Base-by-base conservation (phyloP, 2,797 vertebrate species). In the Gymnodraco acuticeps region DNA sequence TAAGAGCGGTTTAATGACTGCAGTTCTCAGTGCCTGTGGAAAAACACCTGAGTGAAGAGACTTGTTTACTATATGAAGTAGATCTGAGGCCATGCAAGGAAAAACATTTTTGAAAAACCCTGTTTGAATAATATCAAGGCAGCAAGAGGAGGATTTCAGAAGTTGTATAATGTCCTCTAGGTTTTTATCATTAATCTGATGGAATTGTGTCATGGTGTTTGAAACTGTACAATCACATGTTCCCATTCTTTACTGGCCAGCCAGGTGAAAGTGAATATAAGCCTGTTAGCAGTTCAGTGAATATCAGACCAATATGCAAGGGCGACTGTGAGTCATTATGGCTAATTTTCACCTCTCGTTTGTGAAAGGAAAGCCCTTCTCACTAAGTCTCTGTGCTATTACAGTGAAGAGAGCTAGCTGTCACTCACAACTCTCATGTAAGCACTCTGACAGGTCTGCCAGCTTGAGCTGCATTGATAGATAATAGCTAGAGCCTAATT, bases 401-500 rank as follows among this genome's bases (percentile, higher is more conserved):
- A 51, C 27, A 70, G 27, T 33, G 60, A 77, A 64, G 52, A 41
- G 55, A 45, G 53, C 45, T 53, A 52, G 58, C 73, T 70, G 80
- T 81, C 83, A 78, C 41, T 88, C 76, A 80, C 38, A 6, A 3
- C 62, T 76, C 58, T 9, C 13, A 45, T 67, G 71, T 52, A 71
- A 61, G 19, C 66, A 65, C 42, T 14, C 67, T 73, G 58, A 75
- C 85, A 70, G 73, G 45, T 80, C 62, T 77, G 66, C 69, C 58
- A 73, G 48, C 63, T 58, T 67, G 52, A 81, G 75, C 80, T 84
- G 73, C 65, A 55, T 27, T 27, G 23, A 27, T 43, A 67, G 67
- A 83, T 63, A 74, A 50, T 20, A 59, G 79, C 70, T 75, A 14
- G 54, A 83, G 71, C 70, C 73, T 87, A 82, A 88, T 90, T 84